Evolutionary conservation across 1,140 invertebrate genomes (phyloP), one percentile per base, ranked within the genome.

Genomic region (Lasioglossum albipes): DNA sequence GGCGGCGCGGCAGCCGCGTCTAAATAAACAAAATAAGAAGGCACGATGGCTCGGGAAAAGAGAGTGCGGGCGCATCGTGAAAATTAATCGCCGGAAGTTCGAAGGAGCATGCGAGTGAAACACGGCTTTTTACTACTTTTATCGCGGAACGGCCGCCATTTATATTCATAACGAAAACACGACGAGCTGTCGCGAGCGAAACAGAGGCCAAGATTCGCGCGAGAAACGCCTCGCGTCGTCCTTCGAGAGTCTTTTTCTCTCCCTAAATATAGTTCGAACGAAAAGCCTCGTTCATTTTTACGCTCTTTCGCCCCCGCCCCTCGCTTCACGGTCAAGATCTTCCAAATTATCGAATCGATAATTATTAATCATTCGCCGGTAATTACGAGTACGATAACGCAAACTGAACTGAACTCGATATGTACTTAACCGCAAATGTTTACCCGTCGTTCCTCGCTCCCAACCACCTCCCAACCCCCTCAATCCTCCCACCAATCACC

Each of bases 111-210:
- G 75, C 57, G 68, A 71, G 66, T 57, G 41, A 71, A 62, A 71
- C 67, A 20, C 36, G 7, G 12, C 45, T 68, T 64, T 78, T 78
- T 78, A 65, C 42, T 66, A 65, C 18, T 79, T 73, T 73, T 73
- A 73, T 65, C 61, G 45, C 31, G 31, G 42, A n/a, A 54, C 16
- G 61, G 31, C 16, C 77, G 70, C 52, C 52, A 54, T 79, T 79
- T 79, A 73, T 79, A 79, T 73, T 79, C 70, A 65, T 79, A 79
- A 79, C 77, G 70, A 73, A 79, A 73, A 79, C 77, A 65, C 70
- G 68, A 52, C 57, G 31, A 52, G 59, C 67, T 71, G 59, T 64
- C 76, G 59, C 61, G 45, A 13, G n/a, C 13, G 54, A 73, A 72
- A 79, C 45, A 65, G 59, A 41, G 41, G 76, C n/a, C n/a, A 57